Evolutionary conservation across 1,140 invertebrate species (phyloP).

Genomic region (Agrilus planipennis): DNA sequence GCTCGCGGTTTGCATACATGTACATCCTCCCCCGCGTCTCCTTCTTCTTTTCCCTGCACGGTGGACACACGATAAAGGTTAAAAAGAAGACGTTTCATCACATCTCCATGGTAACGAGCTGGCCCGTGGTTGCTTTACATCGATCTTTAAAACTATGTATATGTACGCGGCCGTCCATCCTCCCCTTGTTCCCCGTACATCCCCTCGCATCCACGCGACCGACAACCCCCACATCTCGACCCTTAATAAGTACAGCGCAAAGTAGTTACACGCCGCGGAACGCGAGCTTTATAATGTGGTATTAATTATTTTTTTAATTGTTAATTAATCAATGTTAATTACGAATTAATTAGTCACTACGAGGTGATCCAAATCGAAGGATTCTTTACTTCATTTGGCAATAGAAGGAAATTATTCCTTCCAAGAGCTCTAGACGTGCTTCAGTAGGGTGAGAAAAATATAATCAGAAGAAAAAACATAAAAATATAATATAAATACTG

Average conservation of each 20-base stretch:
- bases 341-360: neutral
- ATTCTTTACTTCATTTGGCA: no score
- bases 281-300: no score
- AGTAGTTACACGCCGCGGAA: no score
- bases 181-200: slow-evolving; percentile 4
- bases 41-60: slow-evolving; percentile 9
- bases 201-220: slow-evolving; percentile 4
- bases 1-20: slow-evolving; percentile 20
- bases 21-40: slow-evolving; percentile 12
- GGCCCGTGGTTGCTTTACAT: slow-evolving; percentile 35
- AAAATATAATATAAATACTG: neutral
- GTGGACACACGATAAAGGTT: slow-evolving; percentile 33
- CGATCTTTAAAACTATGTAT: slow-evolving; percentile 36
- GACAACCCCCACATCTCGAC: no score
- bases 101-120: slow-evolving; percentile 38
- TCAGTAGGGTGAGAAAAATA: no score
- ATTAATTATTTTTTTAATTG: no score
- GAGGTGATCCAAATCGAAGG: no score
- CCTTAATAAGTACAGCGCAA: no score
- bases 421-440: no score
- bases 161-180: no score
- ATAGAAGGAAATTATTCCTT: no score
- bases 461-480: no score
- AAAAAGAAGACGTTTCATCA: slow-evolving; percentile 37
- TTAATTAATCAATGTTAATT: slow-evolving; percentile 5